Conservation (phyloP, 2,113 vertebrate species). For the Aepyceros melampus region DNA sequence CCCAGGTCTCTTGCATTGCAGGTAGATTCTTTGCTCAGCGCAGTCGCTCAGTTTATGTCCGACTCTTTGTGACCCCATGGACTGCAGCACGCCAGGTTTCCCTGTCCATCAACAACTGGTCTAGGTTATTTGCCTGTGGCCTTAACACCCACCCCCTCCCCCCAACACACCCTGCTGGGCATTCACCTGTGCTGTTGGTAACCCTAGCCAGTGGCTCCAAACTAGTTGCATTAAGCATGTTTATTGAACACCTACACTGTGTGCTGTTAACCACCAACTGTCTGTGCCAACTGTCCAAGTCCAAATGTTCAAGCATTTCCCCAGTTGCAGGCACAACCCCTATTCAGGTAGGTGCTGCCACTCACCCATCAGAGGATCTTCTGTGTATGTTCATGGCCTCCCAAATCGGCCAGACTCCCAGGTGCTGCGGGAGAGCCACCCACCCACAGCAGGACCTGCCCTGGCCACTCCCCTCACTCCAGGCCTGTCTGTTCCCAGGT, state of each 20-base stretch:
- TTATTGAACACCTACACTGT: not conserved
- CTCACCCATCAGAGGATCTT: no score
- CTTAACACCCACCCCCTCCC: not conserved
- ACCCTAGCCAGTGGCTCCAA: not conserved
- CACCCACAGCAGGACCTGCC: not conserved
- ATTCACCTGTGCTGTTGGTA: not conserved
- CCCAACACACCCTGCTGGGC: not conserved
- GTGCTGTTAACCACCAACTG: no score
- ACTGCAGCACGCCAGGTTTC: not conserved
- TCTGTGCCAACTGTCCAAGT: not conserved
- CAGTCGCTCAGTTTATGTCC: not conserved
- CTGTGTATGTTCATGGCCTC: not conserved
- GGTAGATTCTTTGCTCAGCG: not conserved
- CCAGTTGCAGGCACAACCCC: not conserved
- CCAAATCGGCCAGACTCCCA: not conserved
- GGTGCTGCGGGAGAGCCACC: not conserved
- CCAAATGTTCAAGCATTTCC: not conserved
- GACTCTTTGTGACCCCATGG: not conserved
- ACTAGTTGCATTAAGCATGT: not conserved
- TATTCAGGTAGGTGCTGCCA: not conserved
- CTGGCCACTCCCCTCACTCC: not conserved
- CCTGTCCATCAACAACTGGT: not conserved
- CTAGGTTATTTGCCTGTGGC: not conserved
- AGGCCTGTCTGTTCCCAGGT: not conserved
- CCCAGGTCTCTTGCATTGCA: not conserved